Evolutionary conservation across 2,797 vertebrate genomes (phyloP).

Genomic region (Hoplostethus atlanticus): DNA sequence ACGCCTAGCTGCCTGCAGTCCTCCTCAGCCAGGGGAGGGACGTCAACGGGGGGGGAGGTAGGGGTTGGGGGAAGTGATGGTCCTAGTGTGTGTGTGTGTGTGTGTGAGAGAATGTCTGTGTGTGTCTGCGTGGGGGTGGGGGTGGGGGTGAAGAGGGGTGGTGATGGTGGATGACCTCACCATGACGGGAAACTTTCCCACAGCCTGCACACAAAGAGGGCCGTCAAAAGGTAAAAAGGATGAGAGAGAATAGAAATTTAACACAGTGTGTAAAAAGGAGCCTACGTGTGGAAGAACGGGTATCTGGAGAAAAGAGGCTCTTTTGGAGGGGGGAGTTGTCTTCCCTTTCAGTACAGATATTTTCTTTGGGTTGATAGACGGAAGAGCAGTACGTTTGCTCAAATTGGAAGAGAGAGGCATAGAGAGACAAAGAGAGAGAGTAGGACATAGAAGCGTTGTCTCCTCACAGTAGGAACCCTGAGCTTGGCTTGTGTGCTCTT

Average conservation of each 20-base stretch:
- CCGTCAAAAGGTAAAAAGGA: slow-evolving; percentile 86
- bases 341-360: slow-evolving; percentile 54
- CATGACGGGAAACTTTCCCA: slow-evolving; percentile 87
- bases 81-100: slow-evolving; percentile 43
- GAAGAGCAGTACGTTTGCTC: slow-evolving; percentile 6
- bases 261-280: slow-evolving; percentile 79
- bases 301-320: slow-evolving; percentile 42
- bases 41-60: slow-evolving; percentile 44
- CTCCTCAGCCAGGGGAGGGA: slow-evolving; percentile 38
- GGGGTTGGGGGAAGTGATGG: slow-evolving; percentile 24
- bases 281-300: slow-evolving; percentile 49
- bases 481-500: slow-evolving; percentile 4
- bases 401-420: neutral
- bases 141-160: slow-evolving; percentile 46
- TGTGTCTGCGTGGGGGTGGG: slow-evolving; percentile 8
- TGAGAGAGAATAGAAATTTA: slow-evolving; percentile 84
- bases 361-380: slow-evolving; percentile 36
- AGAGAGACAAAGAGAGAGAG: slow-evolving; percentile 1
- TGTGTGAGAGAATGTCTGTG: slow-evolving; percentile 23
- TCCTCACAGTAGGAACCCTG: slow-evolving; percentile 13
- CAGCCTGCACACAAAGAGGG: slow-evolving; percentile 87
- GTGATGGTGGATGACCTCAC: slow-evolving; percentile 84
- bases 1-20: slow-evolving; percentile 34
- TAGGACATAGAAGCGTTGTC: neutral
- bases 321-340: slow-evolving; percentile 51